Conservation (phyloP, 2,888 invertebrate genomes). For the Callinectes sapidus region DNA sequence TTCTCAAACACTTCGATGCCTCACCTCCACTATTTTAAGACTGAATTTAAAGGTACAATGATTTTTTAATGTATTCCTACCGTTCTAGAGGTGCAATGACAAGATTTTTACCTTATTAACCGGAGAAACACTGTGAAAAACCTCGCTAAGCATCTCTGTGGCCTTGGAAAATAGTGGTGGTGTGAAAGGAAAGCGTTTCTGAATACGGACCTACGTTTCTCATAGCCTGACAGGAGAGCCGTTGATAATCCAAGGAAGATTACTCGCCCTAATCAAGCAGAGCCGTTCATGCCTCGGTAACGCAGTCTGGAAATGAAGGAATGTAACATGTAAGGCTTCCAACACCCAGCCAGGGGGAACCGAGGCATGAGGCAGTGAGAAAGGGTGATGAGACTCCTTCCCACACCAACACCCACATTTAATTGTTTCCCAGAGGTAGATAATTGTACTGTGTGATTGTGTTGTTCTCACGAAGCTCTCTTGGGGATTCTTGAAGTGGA, state of each 20-base stretch:
- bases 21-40: too few species aligned
- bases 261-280: not conserved
- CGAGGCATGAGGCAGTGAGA: not conserved
- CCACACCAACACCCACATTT: not conserved
- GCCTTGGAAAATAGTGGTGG: too few species aligned
- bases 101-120: too few species aligned
- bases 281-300: not conserved
- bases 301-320: not conserved
- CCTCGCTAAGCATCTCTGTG: too few species aligned
- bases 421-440: constrained; percentile 8
- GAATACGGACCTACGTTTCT: not conserved
- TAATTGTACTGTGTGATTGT: not conserved
- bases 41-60: too few species aligned
- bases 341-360: not conserved
- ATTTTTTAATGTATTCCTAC: too few species aligned
- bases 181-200: too few species aligned
- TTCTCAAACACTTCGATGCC: too few species aligned
- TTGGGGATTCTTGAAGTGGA: not conserved
- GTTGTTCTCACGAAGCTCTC: not conserved
- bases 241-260: not conserved
- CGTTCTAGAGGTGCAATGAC: too few species aligned
- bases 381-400: not conserved
- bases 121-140: too few species aligned
- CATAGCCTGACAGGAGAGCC: not conserved
- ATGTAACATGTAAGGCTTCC: not conserved